Base-by-base conservation (phyloP, 2,113 vertebrate genomes). In the Lonchura striata region DNA sequence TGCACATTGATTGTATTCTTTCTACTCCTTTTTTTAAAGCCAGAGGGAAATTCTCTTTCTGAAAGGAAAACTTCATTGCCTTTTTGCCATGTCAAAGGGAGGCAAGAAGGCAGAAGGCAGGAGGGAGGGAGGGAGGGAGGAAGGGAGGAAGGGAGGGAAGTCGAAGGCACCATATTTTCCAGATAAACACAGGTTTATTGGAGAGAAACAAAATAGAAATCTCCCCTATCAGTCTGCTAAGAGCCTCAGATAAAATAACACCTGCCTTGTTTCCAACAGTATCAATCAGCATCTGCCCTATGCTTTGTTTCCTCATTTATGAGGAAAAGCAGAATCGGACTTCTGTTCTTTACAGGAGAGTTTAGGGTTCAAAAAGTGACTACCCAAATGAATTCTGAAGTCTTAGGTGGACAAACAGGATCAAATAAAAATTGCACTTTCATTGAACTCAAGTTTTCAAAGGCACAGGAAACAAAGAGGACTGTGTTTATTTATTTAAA, bases 71-170 rank as follows among this genome's bases (percentile, higher is more conserved):
- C 6, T 52, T 78, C 2, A 44, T 37, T 49, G 30, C 23, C 5
- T 30, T 82, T 78, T 80, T 35, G 14, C 22, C 16, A 13, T 30
- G 9, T 64, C 22, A 23, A 4, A 47, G 16, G 33, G 1, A 23
- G 20, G n/a, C 3, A 59, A 9, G 41, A 1, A 54, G 13, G 24
- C 0, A 24, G 53, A 0, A 30, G 39, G 33, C 3, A 46, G 23
- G 41, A 2, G 37, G 28, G 27, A 19, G 10, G 4, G 27, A 2
- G 13, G 21, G n/a, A 4, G 60, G 9, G 31, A 2, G 50, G 12
- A 18, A 1, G 31, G n/a, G 27, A 3, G 41, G 41, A 13, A 41
- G 41, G 41, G 41, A 4, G 42, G 33, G 33, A 25, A 21, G 4
- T 25, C 0, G 0, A 63, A 88, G 9, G 18, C 7, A 59, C 20